Evolutionary conservation across 2,113 vertebrate species (phyloP).

Genomic region (Trochalopteron elliotii): DNA sequence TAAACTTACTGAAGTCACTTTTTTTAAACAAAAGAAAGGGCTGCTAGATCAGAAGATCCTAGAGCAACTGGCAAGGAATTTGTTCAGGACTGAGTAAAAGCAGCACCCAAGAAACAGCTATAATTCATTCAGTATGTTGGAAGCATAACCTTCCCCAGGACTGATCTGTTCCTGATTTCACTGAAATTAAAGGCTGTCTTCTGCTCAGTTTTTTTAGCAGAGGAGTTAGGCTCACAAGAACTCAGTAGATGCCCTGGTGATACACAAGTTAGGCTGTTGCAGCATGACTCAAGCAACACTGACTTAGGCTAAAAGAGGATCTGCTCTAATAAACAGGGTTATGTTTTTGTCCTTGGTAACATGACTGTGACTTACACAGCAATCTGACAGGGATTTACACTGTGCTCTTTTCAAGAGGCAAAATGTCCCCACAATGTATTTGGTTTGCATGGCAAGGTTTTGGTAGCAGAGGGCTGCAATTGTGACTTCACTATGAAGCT

Average conservation of each 20-base stretch:
- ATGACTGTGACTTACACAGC: background rate
- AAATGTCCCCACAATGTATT: background rate
- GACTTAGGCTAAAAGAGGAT: background rate
- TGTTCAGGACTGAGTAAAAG: background rate
- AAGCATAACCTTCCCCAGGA: background rate
- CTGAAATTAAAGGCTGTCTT: background rate
- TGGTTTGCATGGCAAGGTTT: background rate
- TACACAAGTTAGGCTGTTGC: background rate
- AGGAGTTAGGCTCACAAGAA: background rate
- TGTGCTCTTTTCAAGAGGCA: background rate
- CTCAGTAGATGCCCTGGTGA: background rate
- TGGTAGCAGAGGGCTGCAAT: background rate
- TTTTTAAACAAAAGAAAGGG: background rate
- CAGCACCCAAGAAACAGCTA: background rate
- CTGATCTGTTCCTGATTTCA: background rate
- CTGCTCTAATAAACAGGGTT: background rate
- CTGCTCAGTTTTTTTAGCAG: background rate
- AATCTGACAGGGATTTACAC: background rate
- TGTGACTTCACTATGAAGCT: background rate
- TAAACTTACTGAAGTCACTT: background rate
- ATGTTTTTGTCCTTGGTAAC: background rate
- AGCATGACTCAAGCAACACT: background rate
- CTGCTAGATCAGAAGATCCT: background rate
- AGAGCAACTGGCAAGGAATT: background rate
- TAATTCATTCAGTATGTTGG: background rate